These are phyloP conservation scores for Pelagia noctiluca DNA, from an alignment of 30 jellyfish, hydroid and myxozoan species.

Conservation along the genomic window DNA sequence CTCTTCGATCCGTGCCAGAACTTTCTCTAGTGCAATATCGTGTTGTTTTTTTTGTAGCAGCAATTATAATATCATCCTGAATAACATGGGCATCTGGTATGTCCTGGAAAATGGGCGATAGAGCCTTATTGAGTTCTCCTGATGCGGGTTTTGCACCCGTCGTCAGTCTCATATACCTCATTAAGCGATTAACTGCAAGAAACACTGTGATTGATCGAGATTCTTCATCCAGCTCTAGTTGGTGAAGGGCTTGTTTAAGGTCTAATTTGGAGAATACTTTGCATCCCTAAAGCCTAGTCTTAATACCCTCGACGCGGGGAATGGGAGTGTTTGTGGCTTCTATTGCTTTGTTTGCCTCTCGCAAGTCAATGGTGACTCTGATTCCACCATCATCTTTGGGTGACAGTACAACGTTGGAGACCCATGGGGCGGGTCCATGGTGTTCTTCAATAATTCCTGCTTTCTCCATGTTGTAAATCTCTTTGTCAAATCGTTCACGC, in stretches of 20 bases:
- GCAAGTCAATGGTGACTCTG: constrained; percentile 66
- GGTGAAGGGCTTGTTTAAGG: constrained; percentile 67
- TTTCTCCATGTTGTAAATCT: constrained; percentile 21
- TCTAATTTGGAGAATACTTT: constrained; percentile 54
- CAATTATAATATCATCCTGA: constrained; percentile 26
- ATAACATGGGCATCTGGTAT: constrained; percentile 41
- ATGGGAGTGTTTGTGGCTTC: constrained; percentile 50
- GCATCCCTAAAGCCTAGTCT: constrained; percentile 38
- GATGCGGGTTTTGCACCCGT: constrained; percentile 69
- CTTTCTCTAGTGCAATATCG: constrained; percentile 9
- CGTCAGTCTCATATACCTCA: constrained; percentile 62
- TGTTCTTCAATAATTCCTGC: constrained; percentile 56
- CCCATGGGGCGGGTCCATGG: constrained; percentile 75
- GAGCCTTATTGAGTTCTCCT: constrained; percentile 67
- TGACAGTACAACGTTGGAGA: constrained; percentile 64
- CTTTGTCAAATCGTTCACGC: constrained; percentile 5
- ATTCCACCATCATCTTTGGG: constrained; percentile 74
- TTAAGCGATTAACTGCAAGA: constrained; percentile 35
- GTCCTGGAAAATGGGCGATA: constrained; percentile 61
- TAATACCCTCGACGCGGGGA: constrained; percentile 58
- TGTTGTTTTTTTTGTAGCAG: not conserved
- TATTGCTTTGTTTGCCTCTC: constrained; percentile 53
- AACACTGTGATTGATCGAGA: constrained; percentile 43
- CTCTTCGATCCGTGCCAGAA: not conserved
- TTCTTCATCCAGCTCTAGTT: constrained; percentile 51